phyloP scores from a whole-genome alignment of 2,113 vertebrate genomes.

The Microcebus griseorufus region DNA sequence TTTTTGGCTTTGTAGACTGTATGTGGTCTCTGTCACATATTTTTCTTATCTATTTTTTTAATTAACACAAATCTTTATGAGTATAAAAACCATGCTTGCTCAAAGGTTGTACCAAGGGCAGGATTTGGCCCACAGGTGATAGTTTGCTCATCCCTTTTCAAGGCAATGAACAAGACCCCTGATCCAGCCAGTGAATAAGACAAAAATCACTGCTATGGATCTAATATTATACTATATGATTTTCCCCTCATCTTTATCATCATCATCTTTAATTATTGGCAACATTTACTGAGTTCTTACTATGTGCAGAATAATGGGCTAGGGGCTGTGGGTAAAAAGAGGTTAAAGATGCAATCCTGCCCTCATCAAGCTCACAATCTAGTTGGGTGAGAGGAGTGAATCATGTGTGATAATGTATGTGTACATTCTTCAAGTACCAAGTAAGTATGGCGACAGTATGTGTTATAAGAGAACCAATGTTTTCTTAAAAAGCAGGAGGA shows the following conservation, averaged over 20 bases:
- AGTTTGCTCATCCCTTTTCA: neutral
- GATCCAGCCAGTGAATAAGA: neutral
- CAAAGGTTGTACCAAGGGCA: neutral
- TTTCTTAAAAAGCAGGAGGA: neutral
- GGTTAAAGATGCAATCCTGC: neutral
- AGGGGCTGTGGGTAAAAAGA: neutral
- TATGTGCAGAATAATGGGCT: neutral
- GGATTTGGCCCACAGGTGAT: neutral
- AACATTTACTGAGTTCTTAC: neutral
- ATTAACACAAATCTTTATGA: neutral
- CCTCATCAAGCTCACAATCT: neutral
- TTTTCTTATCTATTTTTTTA: neutral
- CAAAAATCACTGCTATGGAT: neutral
- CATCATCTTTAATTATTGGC: neutral
- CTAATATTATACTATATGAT: fast-evolving
- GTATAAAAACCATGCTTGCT: neutral
- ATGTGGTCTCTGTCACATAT: neutral
- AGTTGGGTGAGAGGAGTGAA: neutral
- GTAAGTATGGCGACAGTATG: neutral
- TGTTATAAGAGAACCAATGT: neutral
- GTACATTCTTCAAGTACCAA: neutral
- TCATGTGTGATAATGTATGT: fast-evolving
- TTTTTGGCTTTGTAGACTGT: neutral
- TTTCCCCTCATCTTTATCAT: too few species aligned
- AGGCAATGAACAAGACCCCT: too few species aligned